Percentiles rank a stretch among this genome's conserved stretches.
Conservation (phyloP, 2,797 vertebrate genomes). For the Cheirogaleus major region DNA sequence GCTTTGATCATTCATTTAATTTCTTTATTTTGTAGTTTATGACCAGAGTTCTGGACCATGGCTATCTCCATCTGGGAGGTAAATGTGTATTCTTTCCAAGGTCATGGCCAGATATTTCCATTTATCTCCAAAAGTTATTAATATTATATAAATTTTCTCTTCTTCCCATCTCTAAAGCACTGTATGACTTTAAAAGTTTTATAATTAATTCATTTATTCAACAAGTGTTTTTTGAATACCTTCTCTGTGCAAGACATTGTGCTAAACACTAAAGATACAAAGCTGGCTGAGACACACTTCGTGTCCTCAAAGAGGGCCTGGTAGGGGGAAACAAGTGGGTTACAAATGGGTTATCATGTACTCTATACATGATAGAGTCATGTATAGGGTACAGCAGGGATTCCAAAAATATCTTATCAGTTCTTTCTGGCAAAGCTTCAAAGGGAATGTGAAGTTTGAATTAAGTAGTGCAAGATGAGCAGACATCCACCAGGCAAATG, state of each 20-base stretch:
- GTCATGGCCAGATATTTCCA: neutral
- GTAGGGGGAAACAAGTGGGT: neutral
- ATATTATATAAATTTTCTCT: neutral
- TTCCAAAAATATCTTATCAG: conserved; percentile 39
- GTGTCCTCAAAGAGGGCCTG: neutral
- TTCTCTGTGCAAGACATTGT: conserved; percentile 15
- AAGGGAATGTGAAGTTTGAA: neutral
- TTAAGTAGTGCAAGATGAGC: neutral
- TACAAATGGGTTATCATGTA: neutral
- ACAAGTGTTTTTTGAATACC: neutral
- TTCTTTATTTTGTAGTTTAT: conserved; percentile 46
- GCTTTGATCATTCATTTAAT: neutral
- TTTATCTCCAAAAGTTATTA: conserved; percentile 20
- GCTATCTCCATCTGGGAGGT: conserved; percentile 17
- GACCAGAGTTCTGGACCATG: neutral
- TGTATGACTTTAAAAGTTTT: conserved; percentile 32
- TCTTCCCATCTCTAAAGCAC: conserved; percentile 6
- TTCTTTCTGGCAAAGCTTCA: conserved; percentile 49
- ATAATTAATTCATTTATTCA: conserved; percentile 19
- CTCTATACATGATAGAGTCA: neutral
- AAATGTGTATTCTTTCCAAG: neutral
- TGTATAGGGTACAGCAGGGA: neutral
- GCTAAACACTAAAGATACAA: neutral
- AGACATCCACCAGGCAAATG: conserved; percentile 21
- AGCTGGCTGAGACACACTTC: neutral